phyloP scores from a whole-genome alignment of 2,797 vertebrate species.

The Karalla daura region DNA sequence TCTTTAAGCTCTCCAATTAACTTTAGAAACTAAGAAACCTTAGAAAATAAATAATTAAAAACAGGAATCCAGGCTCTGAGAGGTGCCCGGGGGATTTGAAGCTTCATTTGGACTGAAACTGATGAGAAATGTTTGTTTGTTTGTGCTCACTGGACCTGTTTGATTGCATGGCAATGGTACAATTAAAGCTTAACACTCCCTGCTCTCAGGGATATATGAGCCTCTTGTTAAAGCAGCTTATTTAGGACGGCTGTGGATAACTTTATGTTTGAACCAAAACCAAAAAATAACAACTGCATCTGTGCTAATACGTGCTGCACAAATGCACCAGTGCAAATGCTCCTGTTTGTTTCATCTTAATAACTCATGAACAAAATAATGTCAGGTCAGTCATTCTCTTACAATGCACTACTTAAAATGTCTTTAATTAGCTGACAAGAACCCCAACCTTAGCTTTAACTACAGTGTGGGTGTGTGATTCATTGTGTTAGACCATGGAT shows the following conservation, averaged over 20 bases:
- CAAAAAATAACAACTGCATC: background rate
- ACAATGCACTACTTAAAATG: no score
- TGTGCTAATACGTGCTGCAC: no score
- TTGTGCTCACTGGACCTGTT: conserved; percentile 5
- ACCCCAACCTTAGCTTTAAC: no score
- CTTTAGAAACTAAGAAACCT: background rate
- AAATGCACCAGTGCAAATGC: no score
- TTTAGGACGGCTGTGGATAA: no score
- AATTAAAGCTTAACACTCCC: background rate
- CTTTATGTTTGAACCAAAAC: background rate
- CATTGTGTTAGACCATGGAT: no score
- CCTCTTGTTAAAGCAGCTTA: background rate
- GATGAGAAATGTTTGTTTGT: background rate
- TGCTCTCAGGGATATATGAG: background rate
- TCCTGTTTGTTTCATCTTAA: no score
- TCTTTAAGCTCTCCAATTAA: background rate
- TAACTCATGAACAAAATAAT: no score
- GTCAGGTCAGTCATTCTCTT: no score
- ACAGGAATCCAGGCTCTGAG: background rate
- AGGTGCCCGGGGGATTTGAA: background rate
- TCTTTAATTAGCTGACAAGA: no score
- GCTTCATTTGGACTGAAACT: conserved; percentile 4
- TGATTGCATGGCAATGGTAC: background rate
- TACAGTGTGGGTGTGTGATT: no score
- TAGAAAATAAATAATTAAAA: no score